Percentiles rank a stretch among this genome's conserved stretches.
phyloP scores from a whole-genome alignment of 2,113 vertebrate genomes.

The Oreotragus oreotragus region DNA sequence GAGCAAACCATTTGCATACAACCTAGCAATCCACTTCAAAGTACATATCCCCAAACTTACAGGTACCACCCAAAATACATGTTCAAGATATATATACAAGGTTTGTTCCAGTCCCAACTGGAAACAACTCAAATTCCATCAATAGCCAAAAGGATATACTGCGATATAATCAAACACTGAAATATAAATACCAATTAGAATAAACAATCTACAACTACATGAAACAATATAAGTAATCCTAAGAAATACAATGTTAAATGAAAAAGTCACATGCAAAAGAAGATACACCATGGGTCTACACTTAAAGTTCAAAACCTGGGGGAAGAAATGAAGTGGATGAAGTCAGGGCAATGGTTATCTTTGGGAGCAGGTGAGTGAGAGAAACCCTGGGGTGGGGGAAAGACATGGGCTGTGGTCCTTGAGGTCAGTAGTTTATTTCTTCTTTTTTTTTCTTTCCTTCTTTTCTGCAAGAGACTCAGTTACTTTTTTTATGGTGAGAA shows the following conservation, averaged over 20 bases:
- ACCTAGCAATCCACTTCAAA: not conserved
- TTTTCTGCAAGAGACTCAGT: not conserved
- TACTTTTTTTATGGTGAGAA: not conserved
- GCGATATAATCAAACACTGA: rapidly evolving
- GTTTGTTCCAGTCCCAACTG: not conserved
- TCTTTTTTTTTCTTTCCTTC: not conserved
- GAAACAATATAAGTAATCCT: not conserved
- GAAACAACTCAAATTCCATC: not conserved
- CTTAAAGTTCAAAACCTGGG: not conserved
- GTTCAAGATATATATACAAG: not conserved
- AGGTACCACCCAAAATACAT: not conserved
- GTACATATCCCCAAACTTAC: not conserved
- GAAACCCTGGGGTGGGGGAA: not conserved
- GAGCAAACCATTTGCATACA: rapidly evolving
- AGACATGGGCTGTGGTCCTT: not conserved
- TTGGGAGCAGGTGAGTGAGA: not conserved
- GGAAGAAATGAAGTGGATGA: not conserved
- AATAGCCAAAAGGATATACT: rapidly evolving
- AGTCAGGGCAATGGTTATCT: too few species aligned
- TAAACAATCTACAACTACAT: not conserved
- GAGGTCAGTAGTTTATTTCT: not conserved
- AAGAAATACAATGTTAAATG: not conserved
- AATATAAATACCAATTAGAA: not conserved
- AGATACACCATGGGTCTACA: too few species aligned
- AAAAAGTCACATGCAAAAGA: not conserved